These are phyloP conservation scores for Bruchidius siliquastri DNA, from an alignment of 2,888 invertebrate species.

Conservation along the genomic window DNA sequence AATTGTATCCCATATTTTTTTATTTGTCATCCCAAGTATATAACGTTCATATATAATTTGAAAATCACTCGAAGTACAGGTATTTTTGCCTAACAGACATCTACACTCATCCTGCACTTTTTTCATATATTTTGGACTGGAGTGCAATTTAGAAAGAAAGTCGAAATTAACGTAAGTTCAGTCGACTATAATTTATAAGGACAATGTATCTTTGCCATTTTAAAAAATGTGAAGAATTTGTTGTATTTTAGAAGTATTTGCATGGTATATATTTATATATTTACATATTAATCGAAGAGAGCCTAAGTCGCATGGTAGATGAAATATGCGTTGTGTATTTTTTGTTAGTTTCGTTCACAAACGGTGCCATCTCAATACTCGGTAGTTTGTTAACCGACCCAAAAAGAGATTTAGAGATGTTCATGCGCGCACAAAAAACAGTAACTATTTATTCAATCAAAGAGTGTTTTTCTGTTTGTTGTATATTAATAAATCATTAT, in stretches of 20 bases:
- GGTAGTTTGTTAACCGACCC: conserved; percentile 48
- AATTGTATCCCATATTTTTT: no score
- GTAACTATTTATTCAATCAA: conserved; percentile 2
- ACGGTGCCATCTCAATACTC: conserved; percentile 45
- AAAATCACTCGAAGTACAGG: no score
- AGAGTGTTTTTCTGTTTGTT: no score
- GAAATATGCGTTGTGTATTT: not conserved
- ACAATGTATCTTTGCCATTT: conserved; percentile 22
- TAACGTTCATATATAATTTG: no score
- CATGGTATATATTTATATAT: conserved; percentile 17
- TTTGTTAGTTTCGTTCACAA: conserved; percentile 40
- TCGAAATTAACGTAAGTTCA: not conserved
- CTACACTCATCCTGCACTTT: not conserved
- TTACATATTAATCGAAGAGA: conserved; percentile 1
- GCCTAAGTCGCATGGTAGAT: conserved; percentile 41
- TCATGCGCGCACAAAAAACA: conserved; percentile 13
- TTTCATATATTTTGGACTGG: not conserved
- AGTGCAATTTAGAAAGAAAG: not conserved
- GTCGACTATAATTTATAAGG: conserved; percentile 6
- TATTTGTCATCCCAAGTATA: no score
- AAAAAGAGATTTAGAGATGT: conserved; percentile 38
- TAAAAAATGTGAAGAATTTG: not conserved
- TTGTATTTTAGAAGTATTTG: conserved; percentile 17
- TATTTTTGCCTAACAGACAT: not conserved
- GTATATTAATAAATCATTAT: no score